phyloP scores from a whole-genome alignment of 2,797 vertebrate species.

The Buceros bicornis region DNA sequence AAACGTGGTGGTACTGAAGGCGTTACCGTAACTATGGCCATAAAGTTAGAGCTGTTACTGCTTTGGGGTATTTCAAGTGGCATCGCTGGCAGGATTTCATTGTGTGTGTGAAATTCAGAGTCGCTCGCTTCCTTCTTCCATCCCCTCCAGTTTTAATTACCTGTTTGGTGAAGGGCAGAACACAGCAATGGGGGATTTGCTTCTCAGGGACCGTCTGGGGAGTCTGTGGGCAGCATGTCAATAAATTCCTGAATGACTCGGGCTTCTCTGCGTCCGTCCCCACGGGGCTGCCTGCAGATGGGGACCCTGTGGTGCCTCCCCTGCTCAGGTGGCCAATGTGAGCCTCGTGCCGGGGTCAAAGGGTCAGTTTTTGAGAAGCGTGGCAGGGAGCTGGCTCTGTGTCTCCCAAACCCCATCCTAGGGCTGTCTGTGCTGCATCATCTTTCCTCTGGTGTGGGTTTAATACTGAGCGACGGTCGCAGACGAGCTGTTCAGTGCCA shows the following conservation, averaged over 20 bases:
- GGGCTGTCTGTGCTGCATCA: accelerated
- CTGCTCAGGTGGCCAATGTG: accelerated
- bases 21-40: background rate
- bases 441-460: background rate
- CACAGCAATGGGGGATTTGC: background rate
- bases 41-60: background rate
- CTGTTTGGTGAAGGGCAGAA: background rate
- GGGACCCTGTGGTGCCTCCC: background rate
- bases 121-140: background rate
- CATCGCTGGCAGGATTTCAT: background rate
- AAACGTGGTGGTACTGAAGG: background rate
- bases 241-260: background rate
- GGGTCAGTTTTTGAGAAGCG: background rate
- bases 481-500: accelerated
- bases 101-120: background rate
- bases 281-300: background rate
- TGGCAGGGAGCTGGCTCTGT: background rate
- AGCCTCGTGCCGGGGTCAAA: background rate
- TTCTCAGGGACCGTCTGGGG: background rate
- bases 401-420: background rate
- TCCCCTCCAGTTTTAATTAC: background rate
- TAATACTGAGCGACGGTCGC: accelerated
- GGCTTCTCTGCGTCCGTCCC: background rate
- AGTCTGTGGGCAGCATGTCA: accelerated
- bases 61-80: constrained; percentile 15